Base-by-base conservation (phyloP, 2,113 vertebrate genomes). In the Anser brachyrhynchus region DNA sequence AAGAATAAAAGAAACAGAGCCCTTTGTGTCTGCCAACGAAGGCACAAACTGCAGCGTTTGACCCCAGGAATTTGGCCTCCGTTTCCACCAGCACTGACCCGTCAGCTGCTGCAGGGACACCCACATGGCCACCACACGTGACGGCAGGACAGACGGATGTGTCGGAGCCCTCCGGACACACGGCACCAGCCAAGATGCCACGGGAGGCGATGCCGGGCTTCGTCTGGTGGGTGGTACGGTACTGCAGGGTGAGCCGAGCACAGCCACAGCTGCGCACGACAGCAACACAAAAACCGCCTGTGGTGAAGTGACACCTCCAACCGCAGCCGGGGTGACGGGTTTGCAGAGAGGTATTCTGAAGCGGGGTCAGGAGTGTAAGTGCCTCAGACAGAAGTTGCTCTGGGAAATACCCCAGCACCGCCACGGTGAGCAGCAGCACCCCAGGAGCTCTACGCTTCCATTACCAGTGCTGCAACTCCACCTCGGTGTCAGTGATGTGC, bases 61-160 rank as follows among this genome's bases (percentile, higher is more conserved):
- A 93, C 61, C 82, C 89, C 87, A 67, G 92, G 94, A 96, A 96
- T 96, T 95, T 93, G 89, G 84, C 81, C 76, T 96, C 87, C 37
- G 25, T 83, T 95, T 94, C 81, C 87, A 95, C 87, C 59, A 62
- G 62, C 43, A 58, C 2, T 87, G 91, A 83, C 64, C 81, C 26
- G 1, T 10, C 52, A 80, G 90, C 86, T 90, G 95, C 93, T 83
- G 21, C 71, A 37, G 86, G 58, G 81, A 93, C 89, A 62, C 78
- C 91, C 89, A 92, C 93, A 4, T 54, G 73, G 66, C 31, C 73
- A 6, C 74, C 18, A 31, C 57, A 76, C 1, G 3, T 41, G 70
- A 88, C 3, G 81, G 78, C 78, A 82, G 73, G 37, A 43, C 14
- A 25, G 54, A 43, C 16, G 19, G n/a, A 28, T 43, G 31, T 13